Conservation (phyloP, 2,888 invertebrate genomes). For the Coleophora deauratella region DNA sequence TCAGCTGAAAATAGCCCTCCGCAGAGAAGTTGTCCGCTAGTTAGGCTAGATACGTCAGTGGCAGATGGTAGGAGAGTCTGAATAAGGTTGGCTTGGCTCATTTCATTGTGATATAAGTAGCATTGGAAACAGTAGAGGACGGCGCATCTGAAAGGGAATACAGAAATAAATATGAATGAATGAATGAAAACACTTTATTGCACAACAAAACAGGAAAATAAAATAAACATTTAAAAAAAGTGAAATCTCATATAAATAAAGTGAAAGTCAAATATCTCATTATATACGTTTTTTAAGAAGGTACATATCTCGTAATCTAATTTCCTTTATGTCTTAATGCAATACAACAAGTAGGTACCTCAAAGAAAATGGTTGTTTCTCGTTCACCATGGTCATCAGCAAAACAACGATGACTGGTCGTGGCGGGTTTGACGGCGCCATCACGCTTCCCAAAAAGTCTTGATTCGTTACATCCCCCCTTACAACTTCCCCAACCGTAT, state of each 20-base stretch:
- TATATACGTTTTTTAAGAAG: no score
- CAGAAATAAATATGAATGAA: no score
- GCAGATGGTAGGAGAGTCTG: conserved; percentile 94
- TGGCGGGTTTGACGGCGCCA: conserved; percentile 95
- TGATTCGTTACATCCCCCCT: conserved; percentile 93
- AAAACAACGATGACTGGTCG: conserved; percentile 95
- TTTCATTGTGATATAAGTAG: conserved; percentile 93
- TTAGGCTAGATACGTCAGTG: conserved; percentile 80
- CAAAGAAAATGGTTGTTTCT: conserved; percentile 91
- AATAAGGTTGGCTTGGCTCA: conserved; percentile 89
- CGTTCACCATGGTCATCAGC: conserved; percentile 98
- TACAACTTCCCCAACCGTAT: conserved; percentile 95
- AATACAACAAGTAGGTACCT: conserved; percentile 31
- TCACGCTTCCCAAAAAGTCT: conserved; percentile 90
- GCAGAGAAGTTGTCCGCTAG: conserved; percentile 92
- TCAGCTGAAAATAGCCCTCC: conserved; percentile 88
- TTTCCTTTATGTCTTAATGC: no score
- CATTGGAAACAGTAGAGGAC: conserved; percentile 98
- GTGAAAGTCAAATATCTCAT: no score
- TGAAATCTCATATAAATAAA: no score
- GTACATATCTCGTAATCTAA: no score
- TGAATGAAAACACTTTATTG: no score
- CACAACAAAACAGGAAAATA: no score
- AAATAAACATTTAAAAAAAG: no score
- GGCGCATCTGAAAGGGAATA: conserved; percentile 80